Evolutionary conservation across 2,888 invertebrate genomes (phyloP).

Genomic region (Belgica antarctica): DNA sequence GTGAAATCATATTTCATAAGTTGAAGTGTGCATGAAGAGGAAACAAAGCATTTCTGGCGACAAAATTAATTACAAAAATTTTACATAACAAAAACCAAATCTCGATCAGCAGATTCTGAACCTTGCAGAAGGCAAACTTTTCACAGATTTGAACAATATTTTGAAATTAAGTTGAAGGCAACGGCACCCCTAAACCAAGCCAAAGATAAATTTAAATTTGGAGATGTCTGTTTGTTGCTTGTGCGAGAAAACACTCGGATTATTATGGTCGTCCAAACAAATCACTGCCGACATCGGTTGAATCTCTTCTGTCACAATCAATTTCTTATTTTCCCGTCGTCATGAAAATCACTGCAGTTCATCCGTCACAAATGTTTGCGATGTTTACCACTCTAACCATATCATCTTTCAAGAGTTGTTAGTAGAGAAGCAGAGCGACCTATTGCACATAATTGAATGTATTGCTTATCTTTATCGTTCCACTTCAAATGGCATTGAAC

Average conservation of each 20-base stretch:
- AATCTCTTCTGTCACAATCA: not conserved
- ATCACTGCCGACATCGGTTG: no score
- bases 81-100: slow-evolving; percentile 39
- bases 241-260: no score
- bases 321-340: not conserved
- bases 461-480: slow-evolving; percentile 37
- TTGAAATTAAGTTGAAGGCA: not conserved
- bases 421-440: not conserved
- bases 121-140: not conserved
- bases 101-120: not conserved
- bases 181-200: no score
- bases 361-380: not conserved
- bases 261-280: no score
- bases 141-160: not conserved
- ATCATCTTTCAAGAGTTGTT: slow-evolving; percentile 17
- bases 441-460: slow-evolving; percentile 42
- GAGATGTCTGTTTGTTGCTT: no score
- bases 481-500: slow-evolving; percentile 38
- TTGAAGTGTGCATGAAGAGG: slow-evolving; percentile 26
- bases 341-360: not conserved
- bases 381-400: not conserved
- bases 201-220: slow-evolving; percentile 11
- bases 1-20: slow-evolving; percentile 36
- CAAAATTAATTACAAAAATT: slow-evolving; percentile 43
- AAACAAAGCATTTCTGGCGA: slow-evolving; percentile 36